These are phyloP conservation scores for Gnathonemus echidnorhynchus DNA, from an alignment of 2,113 vertebrate genomes.

Conservation along the genomic window DNA sequence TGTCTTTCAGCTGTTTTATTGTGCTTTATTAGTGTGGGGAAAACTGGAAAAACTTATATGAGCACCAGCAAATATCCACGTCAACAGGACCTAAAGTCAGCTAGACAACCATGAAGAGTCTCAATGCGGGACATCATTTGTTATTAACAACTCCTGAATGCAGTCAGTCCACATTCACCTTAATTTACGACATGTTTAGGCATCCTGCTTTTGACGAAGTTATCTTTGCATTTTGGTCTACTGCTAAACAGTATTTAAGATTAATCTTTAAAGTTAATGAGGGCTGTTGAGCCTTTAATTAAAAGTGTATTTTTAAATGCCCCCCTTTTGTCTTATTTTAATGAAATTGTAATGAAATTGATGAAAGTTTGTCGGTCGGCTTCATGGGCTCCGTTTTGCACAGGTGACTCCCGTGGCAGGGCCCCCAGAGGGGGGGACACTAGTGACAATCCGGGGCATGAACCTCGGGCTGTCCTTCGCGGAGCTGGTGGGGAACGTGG, in stretches of 20 bases:
- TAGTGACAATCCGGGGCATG: constrained; percentile 83
- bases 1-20: background rate
- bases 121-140: background rate
- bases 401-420: constrained; percentile 86
- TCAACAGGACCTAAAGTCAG: background rate
- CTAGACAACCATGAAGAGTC: background rate
- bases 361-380: background rate
- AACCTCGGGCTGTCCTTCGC: constrained; percentile 90
- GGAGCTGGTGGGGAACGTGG: constrained; percentile 80
- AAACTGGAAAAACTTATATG: background rate
- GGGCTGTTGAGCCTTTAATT: background rate
- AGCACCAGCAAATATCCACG: background rate
- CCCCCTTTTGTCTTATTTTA: background rate
- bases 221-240: background rate
- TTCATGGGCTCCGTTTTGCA: background rate
- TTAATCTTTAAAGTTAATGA: background rate
- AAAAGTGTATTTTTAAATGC: background rate
- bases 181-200: background rate
- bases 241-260: background rate
- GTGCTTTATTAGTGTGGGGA: background rate
- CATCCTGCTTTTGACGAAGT: background rate
- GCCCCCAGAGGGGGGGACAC: constrained; percentile 82
- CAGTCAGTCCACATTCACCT: background rate
- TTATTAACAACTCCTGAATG: background rate
- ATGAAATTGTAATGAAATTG: background rate